phyloP scores from a whole-genome alignment of 2,797 vertebrate species.

The Dendrocincla fuliginosa region DNA sequence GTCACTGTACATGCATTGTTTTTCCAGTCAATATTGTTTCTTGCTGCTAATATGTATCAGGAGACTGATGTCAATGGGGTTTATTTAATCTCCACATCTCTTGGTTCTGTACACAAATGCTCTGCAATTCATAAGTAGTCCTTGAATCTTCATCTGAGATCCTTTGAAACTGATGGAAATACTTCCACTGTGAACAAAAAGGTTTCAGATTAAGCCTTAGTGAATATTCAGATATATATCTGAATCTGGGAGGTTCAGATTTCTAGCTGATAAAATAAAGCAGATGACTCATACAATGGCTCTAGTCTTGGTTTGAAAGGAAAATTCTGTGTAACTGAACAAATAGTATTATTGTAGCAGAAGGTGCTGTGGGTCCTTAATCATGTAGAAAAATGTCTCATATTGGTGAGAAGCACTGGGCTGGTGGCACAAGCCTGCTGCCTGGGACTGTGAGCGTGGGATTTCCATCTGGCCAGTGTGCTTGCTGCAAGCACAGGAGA shows the following conservation, averaged over 20 bases:
- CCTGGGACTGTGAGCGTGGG: not conserved
- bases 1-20: constrained; percentile 27
- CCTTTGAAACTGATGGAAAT: not conserved
- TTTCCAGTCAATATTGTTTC: constrained; percentile 57
- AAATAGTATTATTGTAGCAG: constrained; percentile 13
- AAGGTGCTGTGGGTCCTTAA: not conserved
- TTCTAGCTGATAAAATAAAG: not conserved
- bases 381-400: not conserved
- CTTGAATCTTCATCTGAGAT: not conserved
- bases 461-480: constrained; percentile 21
- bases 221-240: too few relatives aligned
- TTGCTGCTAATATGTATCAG: constrained; percentile 11
- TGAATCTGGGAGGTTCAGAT: too few relatives aligned
- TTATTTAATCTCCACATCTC: constrained; percentile 14
- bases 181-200: not conserved
- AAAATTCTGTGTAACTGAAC: not conserved
- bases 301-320: not conserved
- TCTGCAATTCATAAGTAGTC: constrained; percentile 6
- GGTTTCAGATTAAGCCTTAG: not conserved
- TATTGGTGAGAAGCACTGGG: not conserved
- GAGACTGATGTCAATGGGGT: not conserved
- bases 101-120: not conserved
- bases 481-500: not conserved
- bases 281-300: not conserved
- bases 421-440: not conserved